Evolutionary conservation across 2,888 invertebrate genomes (phyloP), one percentile per base, ranked within the genome.

Genomic region (Dione juno): DNA sequence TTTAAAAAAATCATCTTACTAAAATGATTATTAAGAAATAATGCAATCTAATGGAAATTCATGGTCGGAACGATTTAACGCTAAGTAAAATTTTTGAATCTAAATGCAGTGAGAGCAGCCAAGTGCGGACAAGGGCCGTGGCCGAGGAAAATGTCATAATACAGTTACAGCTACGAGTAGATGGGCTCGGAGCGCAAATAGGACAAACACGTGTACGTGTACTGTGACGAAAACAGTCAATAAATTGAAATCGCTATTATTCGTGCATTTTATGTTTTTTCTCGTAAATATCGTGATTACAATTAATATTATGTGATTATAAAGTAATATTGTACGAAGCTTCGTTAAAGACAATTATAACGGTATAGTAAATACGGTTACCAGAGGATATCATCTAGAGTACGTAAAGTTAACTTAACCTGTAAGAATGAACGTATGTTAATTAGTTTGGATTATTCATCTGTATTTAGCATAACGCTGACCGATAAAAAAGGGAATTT

Each of bases 41-140:
- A n/a, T 40, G 1, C 13, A 1, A 11, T 50, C 50, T 50, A 3
- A 21, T 16, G 16, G 16, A 16, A 57, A 37, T 16, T 40, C 19
- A 40, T 40, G 16, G 16, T 37, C 16, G 13, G 11, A 57, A 11
- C 50, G 50, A 50, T 50, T 50, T 37, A 57, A 57, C 16, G 11
- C 57, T 16, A 10, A 16, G 57, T 16, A 16, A 57, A 57, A 57
- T 35, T 14, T 37, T 52, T 52, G 40, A 37, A 64, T 64, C 40
- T 48, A 64, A 37, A 64, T 52, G 64, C 50, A 40, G 50, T 52
- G 64, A 50, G 37, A 40, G 48, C 50, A 52, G 48, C 64, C 64
- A 64, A 64, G 50, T 40, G 64, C 50, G 64, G 64, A 64, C 64
- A 40, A 64, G 64, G 50, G 64, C 64, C 64, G 64, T 64, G 64